Conservation (phyloP, 2,888 invertebrate species). For the Hoplodrina ambigua region DNA sequence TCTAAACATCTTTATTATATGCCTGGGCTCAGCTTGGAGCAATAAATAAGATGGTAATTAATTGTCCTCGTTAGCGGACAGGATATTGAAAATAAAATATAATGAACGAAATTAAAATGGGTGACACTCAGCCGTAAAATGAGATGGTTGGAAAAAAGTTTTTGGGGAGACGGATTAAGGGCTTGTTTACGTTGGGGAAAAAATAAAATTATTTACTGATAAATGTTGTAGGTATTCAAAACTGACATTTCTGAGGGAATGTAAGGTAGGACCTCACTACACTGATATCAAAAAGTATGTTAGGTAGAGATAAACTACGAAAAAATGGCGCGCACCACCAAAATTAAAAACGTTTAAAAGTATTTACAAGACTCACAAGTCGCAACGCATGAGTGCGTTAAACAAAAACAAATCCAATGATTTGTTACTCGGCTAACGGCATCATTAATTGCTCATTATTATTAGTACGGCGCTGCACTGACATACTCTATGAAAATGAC, state of each 20-base stretch:
- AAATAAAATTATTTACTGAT: slow-evolving; percentile 1
- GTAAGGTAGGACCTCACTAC: too few relatives aligned
- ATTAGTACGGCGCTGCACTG: too few relatives aligned
- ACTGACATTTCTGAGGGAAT: neutral
- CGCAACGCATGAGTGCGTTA: too few relatives aligned
- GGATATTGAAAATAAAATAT: slow-evolving; percentile 59
- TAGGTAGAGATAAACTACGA: too few relatives aligned
- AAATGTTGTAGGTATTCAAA: neutral
- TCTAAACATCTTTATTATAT: slow-evolving; percentile 15
- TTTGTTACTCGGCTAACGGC: too few relatives aligned
- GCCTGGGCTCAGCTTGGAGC: slow-evolving; percentile 34
- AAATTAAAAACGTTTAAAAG: too few relatives aligned
- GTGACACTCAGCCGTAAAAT: slow-evolving; percentile 39
- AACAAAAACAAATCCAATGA: too few relatives aligned
- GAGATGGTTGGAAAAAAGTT: slow-evolving; percentile 35
- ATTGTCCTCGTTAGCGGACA: slow-evolving; percentile 57
- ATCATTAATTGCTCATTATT: too few relatives aligned
- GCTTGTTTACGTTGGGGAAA: slow-evolving; percentile 12
- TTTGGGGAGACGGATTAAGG: slow-evolving; percentile 17
- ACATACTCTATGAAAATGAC: too few relatives aligned
- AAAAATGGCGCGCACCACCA: too few relatives aligned
- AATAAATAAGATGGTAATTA: slow-evolving; percentile 64
- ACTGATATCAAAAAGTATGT: too few relatives aligned
- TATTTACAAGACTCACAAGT: too few relatives aligned
- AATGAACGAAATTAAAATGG: slow-evolving; percentile 50